phyloP scores from a whole-genome alignment of 2,797 vertebrate genomes.

The Acanthurus leucopareius region DNA sequence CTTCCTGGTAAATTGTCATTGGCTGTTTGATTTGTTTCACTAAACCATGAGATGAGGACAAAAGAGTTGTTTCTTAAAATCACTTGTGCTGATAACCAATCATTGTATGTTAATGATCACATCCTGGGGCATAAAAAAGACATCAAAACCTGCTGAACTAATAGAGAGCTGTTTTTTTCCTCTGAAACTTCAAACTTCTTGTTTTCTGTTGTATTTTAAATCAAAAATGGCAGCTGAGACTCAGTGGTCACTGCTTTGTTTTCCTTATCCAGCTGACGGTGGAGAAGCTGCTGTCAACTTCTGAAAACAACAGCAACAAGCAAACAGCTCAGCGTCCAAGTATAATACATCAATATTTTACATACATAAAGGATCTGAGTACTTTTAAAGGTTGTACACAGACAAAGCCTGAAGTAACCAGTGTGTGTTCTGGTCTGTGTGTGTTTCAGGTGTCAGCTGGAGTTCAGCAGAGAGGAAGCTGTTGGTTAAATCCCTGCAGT shows the following conservation, averaged over 20 bases:
- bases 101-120: neutral
- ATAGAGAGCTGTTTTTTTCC: no score
- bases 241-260: neutral
- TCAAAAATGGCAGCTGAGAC: neutral
- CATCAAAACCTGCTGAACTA: no score
- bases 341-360: neutral
- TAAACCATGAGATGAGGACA: neutral
- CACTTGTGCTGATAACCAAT: no score
- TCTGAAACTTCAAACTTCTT: neutral
- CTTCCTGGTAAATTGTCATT: slow-evolving; percentile 88
- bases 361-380: neutral
- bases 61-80: no score
- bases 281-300: slow-evolving; percentile 54
- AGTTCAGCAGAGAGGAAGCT: slow-evolving; percentile 89
- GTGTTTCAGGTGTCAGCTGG: slow-evolving; percentile 87
- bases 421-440: no score
- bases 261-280: slow-evolving; percentile 50
- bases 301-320: neutral
- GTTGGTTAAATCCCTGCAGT: slow-evolving; percentile 90
- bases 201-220: neutral
- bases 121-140: no score
- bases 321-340: slow-evolving; percentile 44
- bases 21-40: neutral
- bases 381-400: no score
- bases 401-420: no score